phyloP scores from a whole-genome alignment of 2,797 vertebrate species.

The Synaphobranchus kaupii region DNA sequence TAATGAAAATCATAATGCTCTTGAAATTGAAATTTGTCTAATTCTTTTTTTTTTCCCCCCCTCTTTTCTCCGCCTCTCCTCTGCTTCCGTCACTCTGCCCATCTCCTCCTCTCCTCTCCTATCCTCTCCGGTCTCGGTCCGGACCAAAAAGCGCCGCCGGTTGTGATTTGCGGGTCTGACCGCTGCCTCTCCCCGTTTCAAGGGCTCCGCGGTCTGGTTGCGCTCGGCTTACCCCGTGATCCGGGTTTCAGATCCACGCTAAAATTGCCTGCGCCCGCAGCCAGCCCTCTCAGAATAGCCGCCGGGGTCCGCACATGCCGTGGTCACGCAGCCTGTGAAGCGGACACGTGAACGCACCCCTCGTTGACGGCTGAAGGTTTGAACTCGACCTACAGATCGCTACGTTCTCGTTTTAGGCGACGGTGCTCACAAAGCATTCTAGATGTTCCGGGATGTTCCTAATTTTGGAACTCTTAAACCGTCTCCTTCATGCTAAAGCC shows the following conservation, averaged over 20 bases:
- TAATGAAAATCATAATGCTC: constrained; percentile 99
- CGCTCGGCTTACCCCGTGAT: background rate
- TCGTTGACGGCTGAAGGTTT: constrained; percentile 35
- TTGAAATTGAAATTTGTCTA: constrained; percentile 99
- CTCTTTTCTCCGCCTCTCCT: constrained; percentile 56
- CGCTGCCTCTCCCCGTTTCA: background rate
- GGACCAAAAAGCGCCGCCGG: constrained; percentile 79
- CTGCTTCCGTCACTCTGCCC: background rate
- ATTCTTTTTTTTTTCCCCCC: constrained; percentile 70
- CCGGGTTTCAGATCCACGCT: constrained; percentile 18
- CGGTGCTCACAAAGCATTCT: constrained; percentile 32
- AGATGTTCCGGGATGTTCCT: constrained; percentile 30
- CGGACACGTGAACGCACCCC: constrained; percentile 37
- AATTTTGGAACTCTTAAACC: constrained; percentile 37
- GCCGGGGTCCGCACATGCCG: constrained; percentile 29
- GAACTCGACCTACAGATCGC: constrained; percentile 41
- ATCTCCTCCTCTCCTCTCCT: constrained; percentile 32
- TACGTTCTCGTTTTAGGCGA: constrained; percentile 42
- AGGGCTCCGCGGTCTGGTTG: background rate
- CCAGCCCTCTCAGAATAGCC: constrained; percentile 30
- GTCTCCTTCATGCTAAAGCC: constrained; percentile 29
- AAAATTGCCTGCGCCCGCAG: constrained; percentile 33
- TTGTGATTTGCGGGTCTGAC: background rate
- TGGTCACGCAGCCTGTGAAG: constrained; percentile 30
- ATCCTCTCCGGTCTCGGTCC: constrained; percentile 77